Evolutionary conservation across 2,888 invertebrate genomes (phyloP).

Genomic region (Heliconius hortense): DNA sequence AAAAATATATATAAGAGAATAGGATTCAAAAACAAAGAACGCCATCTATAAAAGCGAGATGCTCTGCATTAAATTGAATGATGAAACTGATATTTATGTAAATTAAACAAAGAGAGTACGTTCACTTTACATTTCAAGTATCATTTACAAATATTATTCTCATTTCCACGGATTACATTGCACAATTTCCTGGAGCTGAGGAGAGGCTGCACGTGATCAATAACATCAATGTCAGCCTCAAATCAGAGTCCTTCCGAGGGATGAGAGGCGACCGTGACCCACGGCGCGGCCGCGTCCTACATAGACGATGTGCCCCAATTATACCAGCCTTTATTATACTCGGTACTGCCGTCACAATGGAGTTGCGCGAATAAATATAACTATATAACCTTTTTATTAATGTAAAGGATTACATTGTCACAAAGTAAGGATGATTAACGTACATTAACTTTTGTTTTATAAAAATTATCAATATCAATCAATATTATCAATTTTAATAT

Average conservation of each 20-base stretch:
- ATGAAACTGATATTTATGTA: neutral
- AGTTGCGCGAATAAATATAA: constrained; percentile 16
- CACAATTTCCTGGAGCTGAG: constrained; percentile 42
- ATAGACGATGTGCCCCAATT: constrained; percentile 71
- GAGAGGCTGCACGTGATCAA: constrained; percentile 42
- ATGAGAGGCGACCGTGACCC: constrained; percentile 66
- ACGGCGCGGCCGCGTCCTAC: constrained; percentile 56
- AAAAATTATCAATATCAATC: neutral
- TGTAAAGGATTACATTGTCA: neutral
- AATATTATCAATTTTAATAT: neutral
- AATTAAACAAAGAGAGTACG: neutral
- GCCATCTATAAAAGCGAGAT: neutral
- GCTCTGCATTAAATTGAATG: constrained; percentile 6
- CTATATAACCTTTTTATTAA: neutral
- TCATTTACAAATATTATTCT: constrained; percentile 47
- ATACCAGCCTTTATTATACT: constrained; percentile 59
- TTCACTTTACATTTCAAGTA: constrained; percentile 25
- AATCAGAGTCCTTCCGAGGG: constrained; percentile 33
- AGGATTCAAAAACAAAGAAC: constrained; percentile 1
- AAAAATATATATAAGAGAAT: neutral
- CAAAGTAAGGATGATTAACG: neutral
- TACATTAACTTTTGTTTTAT: neutral
- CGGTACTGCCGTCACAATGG: constrained; percentile 55
- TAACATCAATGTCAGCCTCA: constrained; percentile 41
- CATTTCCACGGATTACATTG: constrained; percentile 38